Evolutionary conservation across 2,797 vertebrate species (phyloP).

Genomic region (Gobio occitaniae): DNA sequence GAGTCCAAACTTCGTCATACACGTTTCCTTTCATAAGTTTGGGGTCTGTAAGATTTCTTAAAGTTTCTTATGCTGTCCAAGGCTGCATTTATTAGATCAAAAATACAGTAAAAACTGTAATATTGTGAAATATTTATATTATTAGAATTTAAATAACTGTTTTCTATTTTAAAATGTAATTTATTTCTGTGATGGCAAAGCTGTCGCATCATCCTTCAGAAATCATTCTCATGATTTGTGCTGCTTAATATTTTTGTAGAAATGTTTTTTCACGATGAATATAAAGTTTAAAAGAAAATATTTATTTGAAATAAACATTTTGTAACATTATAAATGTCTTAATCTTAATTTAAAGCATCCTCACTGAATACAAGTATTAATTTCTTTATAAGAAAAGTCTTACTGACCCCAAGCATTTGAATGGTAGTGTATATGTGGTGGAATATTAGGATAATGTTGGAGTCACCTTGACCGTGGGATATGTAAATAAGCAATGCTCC

Average conservation of each 20-base stretch:
- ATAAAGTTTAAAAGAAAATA: background rate
- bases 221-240: background rate
- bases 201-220: background rate
- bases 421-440: background rate
- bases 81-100: background rate
- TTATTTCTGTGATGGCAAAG: background rate
- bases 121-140: background rate
- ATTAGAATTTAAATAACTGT: background rate
- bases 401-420: background rate
- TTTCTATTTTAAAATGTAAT: background rate
- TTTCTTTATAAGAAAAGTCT: background rate
- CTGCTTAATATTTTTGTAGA: background rate
- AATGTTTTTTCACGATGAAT: background rate
- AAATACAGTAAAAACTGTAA: background rate
- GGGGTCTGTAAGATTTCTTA: background rate
- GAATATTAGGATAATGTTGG: background rate
- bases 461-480: background rate
- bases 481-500: constrained; percentile 1
- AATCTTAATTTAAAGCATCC: background rate
- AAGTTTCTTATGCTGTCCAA: background rate
- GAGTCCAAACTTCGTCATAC: constrained; percentile 26
- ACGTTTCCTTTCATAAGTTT: background rate
- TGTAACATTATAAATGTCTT: background rate
- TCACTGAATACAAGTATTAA: background rate
- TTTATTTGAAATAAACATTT: background rate